Conservation (phyloP, 2,113 vertebrate species). For the Phoenicopterus ruber region DNA sequence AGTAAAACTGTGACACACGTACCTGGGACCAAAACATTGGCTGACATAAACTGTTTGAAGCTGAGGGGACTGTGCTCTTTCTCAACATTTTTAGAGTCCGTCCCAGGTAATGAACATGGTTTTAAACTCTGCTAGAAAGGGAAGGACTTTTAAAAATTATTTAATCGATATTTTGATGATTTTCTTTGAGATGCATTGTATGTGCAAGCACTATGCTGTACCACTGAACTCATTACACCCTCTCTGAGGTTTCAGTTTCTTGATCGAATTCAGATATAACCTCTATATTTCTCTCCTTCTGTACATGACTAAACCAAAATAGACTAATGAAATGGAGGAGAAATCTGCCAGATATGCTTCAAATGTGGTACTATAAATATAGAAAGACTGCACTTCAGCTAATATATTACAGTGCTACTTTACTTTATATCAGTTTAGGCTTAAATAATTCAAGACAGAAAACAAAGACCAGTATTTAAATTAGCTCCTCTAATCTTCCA, state of each 20-base stretch:
- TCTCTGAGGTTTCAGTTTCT: background rate
- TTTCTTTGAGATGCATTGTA: background rate
- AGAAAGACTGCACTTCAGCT: background rate
- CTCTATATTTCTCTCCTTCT: background rate
- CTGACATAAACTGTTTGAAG: background rate
- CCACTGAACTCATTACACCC: background rate
- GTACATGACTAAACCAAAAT: background rate
- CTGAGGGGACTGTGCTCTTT: background rate
- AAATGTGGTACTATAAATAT: background rate
- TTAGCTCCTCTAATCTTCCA: background rate
- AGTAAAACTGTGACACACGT: background rate
- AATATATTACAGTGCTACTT: background rate
- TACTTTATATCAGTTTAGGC: background rate
- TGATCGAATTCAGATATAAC: background rate
- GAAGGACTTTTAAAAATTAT: background rate
- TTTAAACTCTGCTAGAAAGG: background rate
- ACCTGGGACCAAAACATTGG: background rate
- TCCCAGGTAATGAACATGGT: background rate
- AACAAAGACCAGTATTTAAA: background rate
- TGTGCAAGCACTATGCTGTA: background rate
- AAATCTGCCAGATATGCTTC: background rate
- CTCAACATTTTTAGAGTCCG: background rate
- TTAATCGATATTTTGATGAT: background rate
- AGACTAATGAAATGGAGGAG: background rate
- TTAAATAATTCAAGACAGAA: conserved; percentile 2